Evolutionary conservation across 2,797 vertebrate species (phyloP), one percentile per base, ranked within the genome.

Genomic region (Lemur catta): DNA sequence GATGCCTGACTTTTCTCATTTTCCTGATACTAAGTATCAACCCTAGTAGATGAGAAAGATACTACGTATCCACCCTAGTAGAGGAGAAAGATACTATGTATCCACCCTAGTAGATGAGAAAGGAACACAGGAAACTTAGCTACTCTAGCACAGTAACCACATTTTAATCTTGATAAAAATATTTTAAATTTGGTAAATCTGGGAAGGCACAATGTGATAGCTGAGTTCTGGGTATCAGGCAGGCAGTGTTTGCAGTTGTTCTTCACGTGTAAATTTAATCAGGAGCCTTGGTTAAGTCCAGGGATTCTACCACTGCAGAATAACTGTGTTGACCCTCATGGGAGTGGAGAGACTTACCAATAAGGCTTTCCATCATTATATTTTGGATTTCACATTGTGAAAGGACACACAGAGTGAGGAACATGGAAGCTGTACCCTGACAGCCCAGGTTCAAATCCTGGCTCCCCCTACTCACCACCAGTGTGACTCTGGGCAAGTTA

Each of bases 401-500:
- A 59, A 89, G 48, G 46, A 79, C 28, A 80, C 22, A 7, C 10
- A 7, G 18, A 30, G 33, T 63, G 3, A 69, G 55, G 13, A 81
- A 43, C 1, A 0, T 28, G 48, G 35, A 35, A 50, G 3, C 15
- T 14, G 8, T 13, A 48, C 48, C 41, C 71, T 35, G 65, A 46
- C 20, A 88, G 18, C n/a, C 55, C 5, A 2, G 18, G 35, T 74
- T 80, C 8, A 9, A 74, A 55, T 38, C 33, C 33, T 82, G 69
- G 35, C 24, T 92, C 15, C 69, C 61, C 9, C 33, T 26, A 1
- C 50, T 72, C 46, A 59, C 72, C 52, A 88, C 43, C 61, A 75
- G 80, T 95, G 92, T 96, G 95, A 93, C 59, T 94, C 86, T 78
- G 35, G 67, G 72, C 57, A 93, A 96, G 89, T 93, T 91, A 84